Conservation (phyloP, 2,113 vertebrate genomes). For the Fregata magnificens region DNA sequence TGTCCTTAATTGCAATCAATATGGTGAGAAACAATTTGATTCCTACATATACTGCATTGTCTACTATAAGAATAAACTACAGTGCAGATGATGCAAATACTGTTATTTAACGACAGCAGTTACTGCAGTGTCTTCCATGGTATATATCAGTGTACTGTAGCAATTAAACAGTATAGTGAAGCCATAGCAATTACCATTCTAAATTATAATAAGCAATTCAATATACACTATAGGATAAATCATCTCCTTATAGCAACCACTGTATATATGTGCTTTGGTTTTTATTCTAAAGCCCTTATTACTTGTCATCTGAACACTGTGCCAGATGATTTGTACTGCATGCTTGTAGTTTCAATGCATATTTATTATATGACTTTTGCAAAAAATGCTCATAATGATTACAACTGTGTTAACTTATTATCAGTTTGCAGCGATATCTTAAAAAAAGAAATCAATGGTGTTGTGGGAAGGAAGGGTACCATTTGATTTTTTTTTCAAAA, state of each 20-base stretch:
- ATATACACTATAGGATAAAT: constrained; percentile 46
- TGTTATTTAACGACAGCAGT: constrained; percentile 11
- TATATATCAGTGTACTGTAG: constrained; percentile 24
- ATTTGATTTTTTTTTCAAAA: not conserved
- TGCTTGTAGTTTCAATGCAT: not conserved
- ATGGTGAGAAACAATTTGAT: constrained; percentile 34
- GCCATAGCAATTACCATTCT: constrained; percentile 40
- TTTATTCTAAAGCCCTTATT: constrained; percentile 35
- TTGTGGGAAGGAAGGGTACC: not conserved
- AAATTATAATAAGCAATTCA: constrained; percentile 68
- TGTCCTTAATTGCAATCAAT: constrained; percentile 65
- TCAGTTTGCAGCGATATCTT: constrained; percentile 1
- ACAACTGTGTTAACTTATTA: constrained; percentile 58
- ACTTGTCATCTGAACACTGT: constrained; percentile 48
- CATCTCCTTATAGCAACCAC: constrained; percentile 25
- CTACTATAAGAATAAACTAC: not conserved
- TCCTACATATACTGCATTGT: not conserved
- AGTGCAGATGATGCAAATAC: constrained; percentile 35
- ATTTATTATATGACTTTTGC: constrained; percentile 48
- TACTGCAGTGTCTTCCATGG: constrained; percentile 19
- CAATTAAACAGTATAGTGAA: constrained; percentile 42
- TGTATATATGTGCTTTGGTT: not conserved
- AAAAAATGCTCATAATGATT: constrained; percentile 34
- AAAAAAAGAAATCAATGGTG: not conserved
- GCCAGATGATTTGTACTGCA: constrained; percentile 40